Evolutionary conservation across 1,140 invertebrate species (phyloP), one percentile per base, ranked within the genome.

Genomic region (Radopholus similis): DNA sequence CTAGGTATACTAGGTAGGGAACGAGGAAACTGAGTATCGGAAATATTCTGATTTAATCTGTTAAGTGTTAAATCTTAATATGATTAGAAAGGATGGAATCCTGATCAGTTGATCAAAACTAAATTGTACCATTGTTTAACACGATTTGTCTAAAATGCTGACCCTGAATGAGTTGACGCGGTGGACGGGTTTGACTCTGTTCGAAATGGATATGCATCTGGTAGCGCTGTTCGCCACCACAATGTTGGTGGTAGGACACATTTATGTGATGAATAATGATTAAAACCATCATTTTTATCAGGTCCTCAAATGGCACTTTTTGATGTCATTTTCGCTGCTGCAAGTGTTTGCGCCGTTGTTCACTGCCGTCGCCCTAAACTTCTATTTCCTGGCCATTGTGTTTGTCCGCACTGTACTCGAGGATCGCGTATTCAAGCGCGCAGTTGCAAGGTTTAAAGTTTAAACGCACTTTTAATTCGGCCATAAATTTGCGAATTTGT

Each of bases 341-440:
- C 69, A 71, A 9, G 28, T 71, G 26, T 71, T 71, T 55, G n/a
- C 38, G 15, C 69, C 69, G 6, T 38, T 71, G 13, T 71, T 74
- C 40, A 26, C 73, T 21, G 69, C 69, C 49, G 26, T 21, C 23
- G 69, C 71, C 2, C 23, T 71, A 2, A 74, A 71, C 44, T 15
- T 66, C 4, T 71, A 75, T 28, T 71, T 71, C 49, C 23, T 75
- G n/a, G 72, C 73, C 37, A 71, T 71, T 35, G 34, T 71, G 18
- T 38, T 68, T 28, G 18, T 75, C n/a, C 71, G 69, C 30, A 9
- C 28, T 23, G 49, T 68, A 0, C n/a, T 75, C 38, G 70, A 71
- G 37, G 66, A 70, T 15, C 38, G 68, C 26, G 58, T 64, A 56
- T 28, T 72, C 13, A 74, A 55, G 37, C 21, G 60, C 15, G 56